phyloP scores from a whole-genome alignment of 2,888 invertebrate genomes.

The Sarcophaga variegata region DNA sequence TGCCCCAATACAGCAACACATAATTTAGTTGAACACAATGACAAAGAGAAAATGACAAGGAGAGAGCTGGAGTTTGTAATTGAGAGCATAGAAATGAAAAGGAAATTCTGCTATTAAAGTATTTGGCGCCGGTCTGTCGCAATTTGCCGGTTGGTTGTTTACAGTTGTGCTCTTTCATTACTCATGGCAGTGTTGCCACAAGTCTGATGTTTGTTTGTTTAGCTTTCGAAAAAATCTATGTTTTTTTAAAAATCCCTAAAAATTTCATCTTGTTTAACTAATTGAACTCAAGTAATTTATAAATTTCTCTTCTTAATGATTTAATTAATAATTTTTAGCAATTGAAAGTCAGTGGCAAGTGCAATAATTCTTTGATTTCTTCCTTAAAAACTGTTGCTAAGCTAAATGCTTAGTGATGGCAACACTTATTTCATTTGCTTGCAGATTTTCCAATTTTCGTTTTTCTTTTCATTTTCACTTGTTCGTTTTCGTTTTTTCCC shows the following conservation, averaged over 20 bases:
- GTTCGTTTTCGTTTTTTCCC: neutral
- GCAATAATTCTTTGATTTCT: too few relatives aligned
- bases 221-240: too few relatives aligned
- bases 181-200: slow-evolving; percentile 45
- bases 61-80: neutral
- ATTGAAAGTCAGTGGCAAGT: too few relatives aligned
- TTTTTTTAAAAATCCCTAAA: too few relatives aligned
- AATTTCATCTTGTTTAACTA: too few relatives aligned
- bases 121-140: slow-evolving; percentile 69
- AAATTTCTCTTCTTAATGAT: too few relatives aligned
- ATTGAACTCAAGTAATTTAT: too few relatives aligned
- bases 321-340: too few relatives aligned
- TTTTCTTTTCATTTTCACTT: neutral
- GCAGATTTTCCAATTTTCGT: slow-evolving; percentile 24
- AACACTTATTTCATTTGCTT: neutral
- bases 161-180: slow-evolving; percentile 55
- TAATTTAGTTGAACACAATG: neutral
- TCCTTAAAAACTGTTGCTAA: too few relatives aligned
- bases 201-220: too few relatives aligned
- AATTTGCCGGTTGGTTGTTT: slow-evolving; percentile 60
- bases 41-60: neutral
- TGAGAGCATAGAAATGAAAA: slow-evolving; percentile 50
- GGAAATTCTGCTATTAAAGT: slow-evolving; percentile 66
- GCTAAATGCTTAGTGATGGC: neutral
- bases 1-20: slow-evolving; percentile 21